A percentile compares a stretch with the other conserved stretches of the same genome.
Conservation (phyloP, 2,888 invertebrate species). For the Drosophila crucigera region DNA sequence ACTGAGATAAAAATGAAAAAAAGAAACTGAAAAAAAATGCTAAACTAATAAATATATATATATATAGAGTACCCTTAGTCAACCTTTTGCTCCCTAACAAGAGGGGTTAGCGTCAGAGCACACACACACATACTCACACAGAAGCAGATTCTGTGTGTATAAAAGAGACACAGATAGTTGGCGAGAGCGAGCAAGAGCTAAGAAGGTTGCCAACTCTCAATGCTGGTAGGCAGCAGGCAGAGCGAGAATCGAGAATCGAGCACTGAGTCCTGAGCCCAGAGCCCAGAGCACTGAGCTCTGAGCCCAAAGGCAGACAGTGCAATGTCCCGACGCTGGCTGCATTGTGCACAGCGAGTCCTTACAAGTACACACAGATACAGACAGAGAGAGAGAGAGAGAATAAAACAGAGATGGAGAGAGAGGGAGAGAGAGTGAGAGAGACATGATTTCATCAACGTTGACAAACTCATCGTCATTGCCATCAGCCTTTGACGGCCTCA, state of each 20-base stretch:
- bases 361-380: slow-evolving; percentile 67
- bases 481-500: slow-evolving; percentile 44
- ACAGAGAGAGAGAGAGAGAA: neutral
- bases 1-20: slow-evolving; percentile 52
- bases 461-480: slow-evolving; percentile 69
- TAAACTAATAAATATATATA: slow-evolving; percentile 63
- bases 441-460: slow-evolving; percentile 79
- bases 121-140: slow-evolving; percentile 7
- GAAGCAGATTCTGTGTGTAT: slow-evolving; percentile 15
- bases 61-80: slow-evolving; percentile 33
- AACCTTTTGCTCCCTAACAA: slow-evolving; percentile 31
- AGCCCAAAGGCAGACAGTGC: slow-evolving; percentile 64
- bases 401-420: slow-evolving; percentile 15
- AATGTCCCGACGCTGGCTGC: slow-evolving; percentile 72
- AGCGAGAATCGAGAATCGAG: slow-evolving; percentile 19
- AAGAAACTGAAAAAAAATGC: slow-evolving; percentile 33
- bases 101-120: slow-evolving; percentile 49
- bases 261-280: neutral
- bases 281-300: slow-evolving; percentile 19
- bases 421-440: slow-evolving; percentile 2
- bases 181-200: slow-evolving; percentile 25
- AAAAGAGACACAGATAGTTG: slow-evolving; percentile 8
- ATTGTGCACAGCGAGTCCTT: slow-evolving; percentile 68
- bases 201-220: slow-evolving; percentile 48
- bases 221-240: slow-evolving; percentile 49